Conservation (phyloP, 2,113 vertebrate species). For the Sturnus vulgaris region DNA sequence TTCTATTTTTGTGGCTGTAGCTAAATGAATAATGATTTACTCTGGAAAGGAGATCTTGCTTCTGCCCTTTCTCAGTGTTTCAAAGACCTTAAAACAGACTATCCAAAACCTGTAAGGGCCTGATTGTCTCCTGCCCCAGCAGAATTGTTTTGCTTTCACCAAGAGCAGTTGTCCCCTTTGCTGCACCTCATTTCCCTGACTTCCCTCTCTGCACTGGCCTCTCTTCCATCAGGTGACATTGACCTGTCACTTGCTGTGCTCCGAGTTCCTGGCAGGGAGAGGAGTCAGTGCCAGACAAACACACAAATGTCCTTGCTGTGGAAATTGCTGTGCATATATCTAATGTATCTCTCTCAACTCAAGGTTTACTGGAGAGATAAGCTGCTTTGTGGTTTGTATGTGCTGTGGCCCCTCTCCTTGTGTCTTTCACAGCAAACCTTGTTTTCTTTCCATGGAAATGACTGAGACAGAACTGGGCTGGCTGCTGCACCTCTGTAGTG, state of each 20-base stretch:
- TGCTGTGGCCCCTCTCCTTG: neutral
- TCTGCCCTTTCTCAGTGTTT: neutral
- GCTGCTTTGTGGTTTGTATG: neutral
- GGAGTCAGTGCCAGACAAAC: neutral
- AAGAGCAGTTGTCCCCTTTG: neutral
- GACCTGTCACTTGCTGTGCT: neutral
- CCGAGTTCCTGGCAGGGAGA: neutral
- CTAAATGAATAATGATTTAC: neutral
- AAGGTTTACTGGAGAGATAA: conserved; percentile 53
- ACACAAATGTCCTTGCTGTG: conserved; percentile 16
- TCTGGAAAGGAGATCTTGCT: neutral
- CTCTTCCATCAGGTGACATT: neutral
- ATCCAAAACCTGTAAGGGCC: neutral
- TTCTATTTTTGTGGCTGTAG: neutral
- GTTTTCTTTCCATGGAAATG: neutral
- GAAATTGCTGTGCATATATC: neutral
- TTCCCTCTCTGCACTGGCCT: neutral
- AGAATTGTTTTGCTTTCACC: neutral
- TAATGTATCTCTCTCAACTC: neutral
- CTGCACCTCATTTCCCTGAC: neutral
- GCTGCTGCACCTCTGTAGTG: neutral
- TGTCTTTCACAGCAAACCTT: neutral
- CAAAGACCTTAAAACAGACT: neutral
- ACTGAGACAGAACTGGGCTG: neutral
- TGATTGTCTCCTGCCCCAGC: no score